Base-by-base conservation (phyloP, 2,888 invertebrate species). In the Harpagoxenus sublaevis region DNA sequence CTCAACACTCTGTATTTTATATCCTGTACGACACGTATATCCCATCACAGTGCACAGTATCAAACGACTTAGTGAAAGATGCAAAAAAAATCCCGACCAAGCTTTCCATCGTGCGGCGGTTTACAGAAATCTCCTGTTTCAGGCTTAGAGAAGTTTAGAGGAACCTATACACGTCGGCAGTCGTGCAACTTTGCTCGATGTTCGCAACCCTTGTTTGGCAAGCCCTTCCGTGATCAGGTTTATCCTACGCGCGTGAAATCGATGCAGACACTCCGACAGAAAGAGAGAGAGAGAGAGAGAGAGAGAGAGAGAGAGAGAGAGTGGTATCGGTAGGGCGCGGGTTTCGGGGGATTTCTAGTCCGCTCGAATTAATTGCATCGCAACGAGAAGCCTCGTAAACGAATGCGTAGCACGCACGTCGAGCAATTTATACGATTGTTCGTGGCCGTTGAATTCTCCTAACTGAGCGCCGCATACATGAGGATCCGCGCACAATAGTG, bases 161-260 rank as follows among this genome's bases (percentile, higher is more conserved):
- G 23, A 71, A 77, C 53, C 31, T 42, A 53, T 63, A 74, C 62
- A 75, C 57, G 74, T 83, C n/a, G 73, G 70, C 65, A 35, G 73
- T 60, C 51, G 75, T 62, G 83, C 74, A 85, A 89, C 70, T 85
- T 89, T n/a, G 62, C 84, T 31, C 70, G 68, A 84, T 75, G 85
- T 85, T 89, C 90, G 78, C 65, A 86, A 88, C 85, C 79, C 87
- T 87, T 88, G 90, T 91, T 89, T 84, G 86, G 85, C 87, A 88
- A 87, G 86, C 86, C 87, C 68, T 87, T 84, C 85, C 87, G 87
- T 89, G 89, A 91, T 91, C 90, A 78, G 86, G 86, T 91, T 91
- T 91, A 89, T 87, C 84, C 89, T 87, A 86, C 73, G 85, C 84
- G 66, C 83, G 82, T 60, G 83, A 86, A 85, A 85, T 90, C 87